phyloP scores from a whole-genome alignment of 2,113 vertebrate genomes.

The Equus quagga region DNA sequence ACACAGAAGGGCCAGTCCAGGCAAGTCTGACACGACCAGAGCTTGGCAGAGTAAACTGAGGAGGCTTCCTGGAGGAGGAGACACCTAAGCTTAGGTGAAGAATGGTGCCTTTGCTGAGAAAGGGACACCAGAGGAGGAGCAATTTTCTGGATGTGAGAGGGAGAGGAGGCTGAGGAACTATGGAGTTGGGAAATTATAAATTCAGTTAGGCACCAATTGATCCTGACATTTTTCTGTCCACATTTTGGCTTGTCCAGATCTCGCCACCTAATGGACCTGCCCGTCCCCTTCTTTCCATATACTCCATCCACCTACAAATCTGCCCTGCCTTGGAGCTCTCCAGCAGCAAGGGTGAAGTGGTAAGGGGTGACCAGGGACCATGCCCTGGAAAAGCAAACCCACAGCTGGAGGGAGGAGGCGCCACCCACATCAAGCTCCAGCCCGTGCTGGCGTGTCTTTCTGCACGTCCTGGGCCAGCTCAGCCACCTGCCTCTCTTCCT shows the following conservation, averaged over 20 bases:
- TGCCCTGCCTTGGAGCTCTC: neutral
- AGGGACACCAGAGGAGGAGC: neutral
- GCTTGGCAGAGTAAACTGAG: neutral
- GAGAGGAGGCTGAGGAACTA: neutral
- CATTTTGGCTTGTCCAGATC: neutral
- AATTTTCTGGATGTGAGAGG: neutral
- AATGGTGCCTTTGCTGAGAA: neutral
- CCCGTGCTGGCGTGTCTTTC: neutral
- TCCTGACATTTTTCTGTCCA: neutral
- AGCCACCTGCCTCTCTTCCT: neutral
- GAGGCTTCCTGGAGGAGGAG: neutral
- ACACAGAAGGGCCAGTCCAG: neutral
- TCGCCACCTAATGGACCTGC: neutral
- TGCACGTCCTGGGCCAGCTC: neutral
- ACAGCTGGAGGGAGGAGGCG: neutral
- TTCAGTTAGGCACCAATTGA: neutral
- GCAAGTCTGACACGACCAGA: neutral
- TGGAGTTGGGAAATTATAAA: neutral
- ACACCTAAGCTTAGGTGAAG: neutral
- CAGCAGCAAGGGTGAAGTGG: neutral
- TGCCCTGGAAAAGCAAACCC: constrained; percentile 24
- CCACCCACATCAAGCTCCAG: neutral
- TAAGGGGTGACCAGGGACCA: neutral
- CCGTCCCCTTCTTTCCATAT: neutral
- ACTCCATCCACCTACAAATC: neutral